These are phyloP conservation scores for Phaethornis superciliosus DNA, from an alignment of 2,113 vertebrate species.

Conservation along the genomic window DNA sequence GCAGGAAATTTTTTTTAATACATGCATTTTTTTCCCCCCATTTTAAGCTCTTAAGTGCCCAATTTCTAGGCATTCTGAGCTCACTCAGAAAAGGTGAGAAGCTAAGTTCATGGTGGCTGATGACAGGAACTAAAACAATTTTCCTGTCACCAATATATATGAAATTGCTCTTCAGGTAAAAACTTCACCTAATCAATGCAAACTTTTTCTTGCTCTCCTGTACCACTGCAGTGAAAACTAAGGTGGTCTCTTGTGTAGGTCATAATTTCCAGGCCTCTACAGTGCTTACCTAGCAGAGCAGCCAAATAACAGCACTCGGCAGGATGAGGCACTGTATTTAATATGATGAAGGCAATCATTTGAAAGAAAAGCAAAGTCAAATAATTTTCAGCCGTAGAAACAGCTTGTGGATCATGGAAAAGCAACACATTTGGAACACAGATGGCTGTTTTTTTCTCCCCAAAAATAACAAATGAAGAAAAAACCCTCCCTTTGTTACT, in stretches of 20 bases:
- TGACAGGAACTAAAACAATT: not conserved
- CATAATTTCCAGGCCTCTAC: conserved; percentile 38
- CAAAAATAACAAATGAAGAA: conserved; percentile 46
- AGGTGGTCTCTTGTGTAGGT: conserved; percentile 25
- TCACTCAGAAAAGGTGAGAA: not conserved
- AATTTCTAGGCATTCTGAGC: not conserved
- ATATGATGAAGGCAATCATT: not conserved
- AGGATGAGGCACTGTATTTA: conserved; percentile 12
- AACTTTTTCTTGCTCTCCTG: not conserved
- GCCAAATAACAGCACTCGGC: conserved; percentile 5
- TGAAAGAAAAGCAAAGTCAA: conserved; percentile 31
- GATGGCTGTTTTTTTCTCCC: conserved; percentile 48
- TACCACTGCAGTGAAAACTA: not conserved
- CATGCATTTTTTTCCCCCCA: not conserved
- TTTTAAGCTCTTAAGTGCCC: not conserved
- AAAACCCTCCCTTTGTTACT: not conserved
- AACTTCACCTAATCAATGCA: not conserved
- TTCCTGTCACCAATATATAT: not conserved
- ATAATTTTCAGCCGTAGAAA: conserved; percentile 46
- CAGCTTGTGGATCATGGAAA: conserved; percentile 57
- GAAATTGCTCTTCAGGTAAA: not conserved
- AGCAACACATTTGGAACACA: conserved; percentile 69
- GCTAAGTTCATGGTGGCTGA: not conserved
- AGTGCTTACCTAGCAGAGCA: conserved; percentile 20
- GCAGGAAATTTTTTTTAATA: not conserved